phyloP scores from a whole-genome alignment of 2,797 vertebrate genomes.

The Falco rusticolus region DNA sequence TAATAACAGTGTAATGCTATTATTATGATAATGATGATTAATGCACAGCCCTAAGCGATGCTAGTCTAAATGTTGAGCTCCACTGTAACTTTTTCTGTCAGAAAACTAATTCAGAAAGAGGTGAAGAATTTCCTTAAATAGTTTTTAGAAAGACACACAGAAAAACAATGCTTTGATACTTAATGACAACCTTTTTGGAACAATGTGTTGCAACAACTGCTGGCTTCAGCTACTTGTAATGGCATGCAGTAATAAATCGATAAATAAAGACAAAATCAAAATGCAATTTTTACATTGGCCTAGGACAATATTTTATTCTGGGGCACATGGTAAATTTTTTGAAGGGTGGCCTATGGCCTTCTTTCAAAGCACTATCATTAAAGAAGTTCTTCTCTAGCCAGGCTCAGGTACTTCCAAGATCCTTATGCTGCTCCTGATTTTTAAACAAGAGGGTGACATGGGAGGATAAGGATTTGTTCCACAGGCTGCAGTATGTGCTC shows the following conservation, averaged over 20 bases:
- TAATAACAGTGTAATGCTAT: conserved; percentile 16
- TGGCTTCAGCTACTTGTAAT: not conserved
- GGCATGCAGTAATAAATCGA: not conserved
- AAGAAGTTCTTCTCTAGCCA: not conserved
- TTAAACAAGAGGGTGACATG: not conserved
- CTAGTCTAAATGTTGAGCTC: not conserved
- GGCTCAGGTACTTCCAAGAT: not conserved
- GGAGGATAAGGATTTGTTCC: not conserved
- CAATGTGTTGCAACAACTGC: not conserved
- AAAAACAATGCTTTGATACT: not conserved
- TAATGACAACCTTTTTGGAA: not conserved
- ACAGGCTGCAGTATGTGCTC: not conserved
- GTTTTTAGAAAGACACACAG: not conserved
- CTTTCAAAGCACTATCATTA: not conserved
- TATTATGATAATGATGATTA: conserved; percentile 53
- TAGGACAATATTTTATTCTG: not conserved
- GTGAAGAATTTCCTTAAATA: not conserved
- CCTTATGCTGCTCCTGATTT: not conserved
- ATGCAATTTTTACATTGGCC: not conserved
- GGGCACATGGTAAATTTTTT: not conserved
- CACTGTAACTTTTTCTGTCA: not conserved
- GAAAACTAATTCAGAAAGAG: not conserved
- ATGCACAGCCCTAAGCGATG: not conserved
- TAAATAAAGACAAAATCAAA: not conserved
- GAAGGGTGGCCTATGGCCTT: not conserved